These are phyloP conservation scores for Sinelater perroti DNA, from an alignment of 2,888 invertebrate genomes.

Conservation along the genomic window DNA sequence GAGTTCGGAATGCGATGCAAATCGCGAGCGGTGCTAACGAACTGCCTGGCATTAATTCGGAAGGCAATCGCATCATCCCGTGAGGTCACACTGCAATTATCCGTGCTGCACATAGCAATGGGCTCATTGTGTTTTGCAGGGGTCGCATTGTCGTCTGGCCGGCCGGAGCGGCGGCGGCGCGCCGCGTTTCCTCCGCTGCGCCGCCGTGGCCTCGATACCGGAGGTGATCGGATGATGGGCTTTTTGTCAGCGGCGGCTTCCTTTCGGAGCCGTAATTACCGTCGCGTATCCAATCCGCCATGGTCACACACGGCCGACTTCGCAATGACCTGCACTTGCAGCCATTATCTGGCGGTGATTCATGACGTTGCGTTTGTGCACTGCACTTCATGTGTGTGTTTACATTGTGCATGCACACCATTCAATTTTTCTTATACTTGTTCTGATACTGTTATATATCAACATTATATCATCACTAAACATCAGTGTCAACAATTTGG, in stretches of 20 bases:
- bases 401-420: neutral
- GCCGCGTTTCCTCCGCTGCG: no score
- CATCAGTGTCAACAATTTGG: no score
- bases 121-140: no score
- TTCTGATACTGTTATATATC: no score
- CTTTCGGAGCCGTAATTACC: conserved; percentile 9
- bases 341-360: conserved; percentile 9
- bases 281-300: neutral
- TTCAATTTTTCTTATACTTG: no score
- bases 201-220: conserved; percentile 1
- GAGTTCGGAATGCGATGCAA: no score
- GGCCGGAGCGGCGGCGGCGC: neutral
- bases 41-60: no score
- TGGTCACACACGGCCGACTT: conserved; percentile 18
- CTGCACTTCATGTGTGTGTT: conserved; percentile 7
- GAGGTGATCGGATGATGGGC: conserved; percentile 6
- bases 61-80: no score
- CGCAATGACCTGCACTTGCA: conserved; percentile 16
- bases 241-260: conserved; percentile 15
- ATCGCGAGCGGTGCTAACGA: no score
- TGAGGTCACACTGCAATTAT: conserved; percentile 3
- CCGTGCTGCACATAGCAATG: neutral
- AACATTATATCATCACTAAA: no score
- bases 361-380: neutral
- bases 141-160: neutral